phyloP scores from a whole-genome alignment of 2,113 vertebrate species.

The Struthidea cinerea region DNA sequence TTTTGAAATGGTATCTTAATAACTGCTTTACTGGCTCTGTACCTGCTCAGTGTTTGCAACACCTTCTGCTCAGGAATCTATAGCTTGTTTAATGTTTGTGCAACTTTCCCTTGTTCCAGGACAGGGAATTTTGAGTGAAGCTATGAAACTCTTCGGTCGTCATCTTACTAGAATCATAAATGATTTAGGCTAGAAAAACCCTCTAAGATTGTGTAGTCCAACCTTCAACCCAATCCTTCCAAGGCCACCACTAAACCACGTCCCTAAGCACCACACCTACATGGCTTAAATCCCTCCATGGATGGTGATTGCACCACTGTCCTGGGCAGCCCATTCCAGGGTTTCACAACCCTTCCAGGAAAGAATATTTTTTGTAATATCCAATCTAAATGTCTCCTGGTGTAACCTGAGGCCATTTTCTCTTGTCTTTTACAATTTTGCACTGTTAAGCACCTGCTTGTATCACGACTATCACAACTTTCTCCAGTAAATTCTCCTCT shows the following conservation, averaged over 20 bases:
- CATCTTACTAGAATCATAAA: background rate
- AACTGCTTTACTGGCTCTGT: background rate
- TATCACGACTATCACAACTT: background rate
- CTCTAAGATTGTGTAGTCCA: background rate
- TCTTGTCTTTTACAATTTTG: fast-evolving
- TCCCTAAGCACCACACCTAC: background rate
- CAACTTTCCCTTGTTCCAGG: background rate
- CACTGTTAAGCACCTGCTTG: background rate
- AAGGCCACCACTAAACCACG: background rate
- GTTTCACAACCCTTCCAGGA: background rate
- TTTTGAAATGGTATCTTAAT: background rate
- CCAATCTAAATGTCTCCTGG: background rate
- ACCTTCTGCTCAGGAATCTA: background rate
- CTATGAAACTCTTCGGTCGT: background rate
- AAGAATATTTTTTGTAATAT: background rate
- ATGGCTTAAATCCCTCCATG: background rate
- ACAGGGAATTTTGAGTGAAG: background rate
- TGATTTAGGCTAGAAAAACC: background rate
- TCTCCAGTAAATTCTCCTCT: background rate
- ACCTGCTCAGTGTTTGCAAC: background rate
- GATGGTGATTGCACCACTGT: background rate
- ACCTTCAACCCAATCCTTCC: background rate
- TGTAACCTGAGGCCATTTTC: background rate
- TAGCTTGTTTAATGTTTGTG: background rate
- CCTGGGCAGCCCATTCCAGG: background rate